Evolutionary conservation across 2,888 invertebrate species (phyloP).

Genomic region (Glyphotaelius pellucidus): DNA sequence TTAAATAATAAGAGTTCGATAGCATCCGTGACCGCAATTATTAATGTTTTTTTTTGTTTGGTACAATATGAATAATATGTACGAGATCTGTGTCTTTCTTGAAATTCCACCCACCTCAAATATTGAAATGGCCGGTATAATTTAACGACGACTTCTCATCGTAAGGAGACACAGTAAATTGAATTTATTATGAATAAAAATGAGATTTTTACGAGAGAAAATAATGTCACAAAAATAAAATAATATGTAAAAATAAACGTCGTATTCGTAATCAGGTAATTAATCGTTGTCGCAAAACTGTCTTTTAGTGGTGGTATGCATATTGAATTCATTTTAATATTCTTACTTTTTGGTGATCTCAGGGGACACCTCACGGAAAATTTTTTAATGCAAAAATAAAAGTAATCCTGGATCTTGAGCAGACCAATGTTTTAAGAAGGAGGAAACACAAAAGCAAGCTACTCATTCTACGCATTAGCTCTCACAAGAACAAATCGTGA

Average conservation of each 20-base stretch:
- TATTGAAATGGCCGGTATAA: conserved; percentile 13
- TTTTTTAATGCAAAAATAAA: too few relatives aligned
- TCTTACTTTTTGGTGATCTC: too few relatives aligned
- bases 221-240: background rate
- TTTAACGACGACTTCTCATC: conserved; percentile 21
- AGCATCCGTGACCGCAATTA: background rate
- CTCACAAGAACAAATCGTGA: background rate
- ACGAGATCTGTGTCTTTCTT: background rate
- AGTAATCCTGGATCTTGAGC: too few relatives aligned
- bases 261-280: too few relatives aligned
- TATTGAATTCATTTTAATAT: too few relatives aligned
- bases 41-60: background rate
- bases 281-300: too few relatives aligned
- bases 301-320: too few relatives aligned
- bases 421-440: too few relatives aligned
- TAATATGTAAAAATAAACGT: background rate
- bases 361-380: too few relatives aligned
- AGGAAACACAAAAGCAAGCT: background rate
- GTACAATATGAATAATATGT: background rate
- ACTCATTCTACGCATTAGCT: background rate
- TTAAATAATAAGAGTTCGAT: background rate
- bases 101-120: conserved; percentile 23
- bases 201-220: background rate
- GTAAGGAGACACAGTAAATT: background rate
- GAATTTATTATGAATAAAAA: conserved; percentile 8